A percentile compares a stretch with the other conserved stretches of the same genome.
Evolutionary conservation across 2,888 invertebrate species (phyloP).

Genomic region (Dynastes maya): DNA sequence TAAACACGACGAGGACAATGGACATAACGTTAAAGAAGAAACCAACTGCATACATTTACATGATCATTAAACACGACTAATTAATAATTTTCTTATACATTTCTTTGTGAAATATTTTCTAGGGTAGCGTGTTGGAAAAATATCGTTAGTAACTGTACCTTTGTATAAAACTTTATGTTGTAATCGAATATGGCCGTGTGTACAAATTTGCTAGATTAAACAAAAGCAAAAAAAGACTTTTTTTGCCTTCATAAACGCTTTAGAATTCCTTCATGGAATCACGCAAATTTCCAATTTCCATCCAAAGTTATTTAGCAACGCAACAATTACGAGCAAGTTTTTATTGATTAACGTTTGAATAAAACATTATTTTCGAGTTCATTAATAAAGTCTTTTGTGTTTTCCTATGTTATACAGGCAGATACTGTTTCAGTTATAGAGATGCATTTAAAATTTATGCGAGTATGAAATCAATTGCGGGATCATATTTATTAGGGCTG

Average conservation of each 20-base stretch:
- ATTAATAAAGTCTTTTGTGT: not conserved
- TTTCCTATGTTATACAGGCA: not conserved
- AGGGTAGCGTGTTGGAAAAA: no score
- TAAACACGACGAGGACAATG: no score
- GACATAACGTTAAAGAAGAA: no score
- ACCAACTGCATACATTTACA: no score
- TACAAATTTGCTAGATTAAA: not conserved
- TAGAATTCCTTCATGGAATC: not conserved
- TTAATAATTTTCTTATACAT: not conserved
- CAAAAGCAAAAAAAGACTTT: not conserved
- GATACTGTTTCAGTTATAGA: no score
- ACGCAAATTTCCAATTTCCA: conserved; percentile 10
- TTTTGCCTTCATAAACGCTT: not conserved
- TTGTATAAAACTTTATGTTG: no score
- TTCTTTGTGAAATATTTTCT: no score
- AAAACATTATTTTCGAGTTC: not conserved
- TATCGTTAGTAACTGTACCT: no score
- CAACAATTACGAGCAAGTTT: conserved; percentile 5
- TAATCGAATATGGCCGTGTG: not conserved
- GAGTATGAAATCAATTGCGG: no score
- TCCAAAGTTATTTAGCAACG: not conserved
- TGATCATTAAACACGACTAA: not conserved
- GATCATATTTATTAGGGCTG: no score
- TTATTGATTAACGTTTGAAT: conserved; percentile 5
- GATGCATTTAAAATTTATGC: no score